Base-by-base conservation (phyloP, 2,888 invertebrate genomes). In the Miltochrista miniata region DNA sequence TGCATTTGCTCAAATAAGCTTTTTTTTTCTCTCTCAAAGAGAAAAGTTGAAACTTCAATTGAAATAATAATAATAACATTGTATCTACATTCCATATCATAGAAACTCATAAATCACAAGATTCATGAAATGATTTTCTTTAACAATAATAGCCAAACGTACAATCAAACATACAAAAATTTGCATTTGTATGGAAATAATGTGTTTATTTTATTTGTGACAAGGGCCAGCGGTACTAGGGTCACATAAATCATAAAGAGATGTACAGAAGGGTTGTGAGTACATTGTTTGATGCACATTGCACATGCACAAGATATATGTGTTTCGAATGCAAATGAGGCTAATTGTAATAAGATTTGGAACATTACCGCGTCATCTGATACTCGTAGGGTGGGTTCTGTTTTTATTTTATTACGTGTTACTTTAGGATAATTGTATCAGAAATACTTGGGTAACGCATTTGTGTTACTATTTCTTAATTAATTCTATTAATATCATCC, bases 301-400 rank as follows among this genome's bases (percentile, higher is more conserved):
- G 87, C 86, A 83, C 74, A 79, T 81, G 84, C 80, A 69, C 54
- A 54, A 84, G 87, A 90, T 87, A 81, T 82, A 90, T 88, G 73
- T 70, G 67, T 80, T 82, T 71, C 62, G 71, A 80, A 91, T 90
- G 89, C 88, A 88, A 88, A 91, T 90, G 45, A 30, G 62, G 68
- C 85, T 90, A 90, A 90, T 90, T 89, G 84, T 89, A 86, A 86
- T 83, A 79, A 87, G 85, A 89, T 89, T 85, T 82, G 64, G 61
- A 58, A 59, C 68, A 68, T 68, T 70, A 68, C 64, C 56, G 59
- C 61, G 68, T 70, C 68, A 70, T 68, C 54, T 57, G 63, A 68
- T 59, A 67, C 64, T 53, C 57, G 54, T 42, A 57, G 37, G 51
- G 61, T 63, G 64, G 56, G 64, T 45, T 44, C 33, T 64, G 57